Conservation (phyloP, 2,888 invertebrate species). For the Pycnomerus fuliginosus region DNA sequence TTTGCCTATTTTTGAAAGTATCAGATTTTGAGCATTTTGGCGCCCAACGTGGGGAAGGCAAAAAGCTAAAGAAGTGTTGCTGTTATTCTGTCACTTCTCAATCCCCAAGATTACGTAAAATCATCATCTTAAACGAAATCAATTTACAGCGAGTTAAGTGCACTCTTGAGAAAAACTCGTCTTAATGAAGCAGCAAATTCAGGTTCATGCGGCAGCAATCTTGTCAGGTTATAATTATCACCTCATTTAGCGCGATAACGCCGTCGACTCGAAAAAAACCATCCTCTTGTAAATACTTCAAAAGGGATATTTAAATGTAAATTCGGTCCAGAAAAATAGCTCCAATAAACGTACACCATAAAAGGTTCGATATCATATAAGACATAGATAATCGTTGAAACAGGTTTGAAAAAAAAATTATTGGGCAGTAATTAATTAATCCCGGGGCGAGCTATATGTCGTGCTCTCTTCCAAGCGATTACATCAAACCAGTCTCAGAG, state of each 20-base stretch:
- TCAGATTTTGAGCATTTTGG: too few relatives aligned
- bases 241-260: conserved; percentile 32
- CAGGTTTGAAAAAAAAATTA: conserved; percentile 41
- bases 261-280: conserved; percentile 34
- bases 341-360: conserved; percentile 43
- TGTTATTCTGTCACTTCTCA: too few relatives aligned
- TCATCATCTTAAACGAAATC: too few relatives aligned
- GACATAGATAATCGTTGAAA: conserved; percentile 42
- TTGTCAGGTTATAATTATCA: conserved; percentile 34
- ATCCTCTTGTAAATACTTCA: conserved; percentile 34
- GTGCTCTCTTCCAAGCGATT: conserved; percentile 42
- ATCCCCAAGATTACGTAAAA: too few relatives aligned
- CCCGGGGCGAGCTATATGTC: conserved; percentile 39
- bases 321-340: conserved; percentile 30
- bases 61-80: too few relatives aligned
- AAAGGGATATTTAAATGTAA: conserved; percentile 37
- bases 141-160: not conserved
- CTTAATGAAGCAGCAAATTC: conserved; percentile 20
- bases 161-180: conserved; percentile 12
- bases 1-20: too few relatives aligned
- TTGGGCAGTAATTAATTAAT: conserved; percentile 47
- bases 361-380: conserved; percentile 42
- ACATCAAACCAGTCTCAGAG: conserved; percentile 43
- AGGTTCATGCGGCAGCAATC: conserved; percentile 12
- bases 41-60: too few relatives aligned